These are phyloP conservation scores for Onychostruthus taczanowskii DNA, from an alignment of 2,113 vertebrate genomes.

Conservation along the genomic window DNA sequence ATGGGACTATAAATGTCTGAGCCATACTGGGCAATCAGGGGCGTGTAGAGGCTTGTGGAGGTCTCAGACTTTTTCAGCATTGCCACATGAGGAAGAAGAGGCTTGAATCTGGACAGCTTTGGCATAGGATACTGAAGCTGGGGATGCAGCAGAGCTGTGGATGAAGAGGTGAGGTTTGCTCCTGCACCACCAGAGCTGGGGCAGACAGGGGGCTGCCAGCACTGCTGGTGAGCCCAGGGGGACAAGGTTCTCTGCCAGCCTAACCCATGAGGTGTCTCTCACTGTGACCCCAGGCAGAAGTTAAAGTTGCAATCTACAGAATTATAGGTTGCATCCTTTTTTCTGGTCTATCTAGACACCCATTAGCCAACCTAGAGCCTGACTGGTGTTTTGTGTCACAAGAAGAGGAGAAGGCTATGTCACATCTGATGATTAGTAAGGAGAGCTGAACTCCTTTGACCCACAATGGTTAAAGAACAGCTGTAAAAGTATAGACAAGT, in stretches of 20 bases:
- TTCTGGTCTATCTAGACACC: neutral
- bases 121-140: neutral
- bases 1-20: neutral
- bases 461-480: neutral
- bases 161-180: neutral
- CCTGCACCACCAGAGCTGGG: fast-evolving
- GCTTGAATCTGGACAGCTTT: neutral
- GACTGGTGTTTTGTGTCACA: neutral
- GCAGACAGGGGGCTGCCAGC: neutral
- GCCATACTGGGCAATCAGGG: neutral
- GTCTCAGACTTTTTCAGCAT: neutral
- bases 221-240: neutral
- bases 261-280: neutral
- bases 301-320: neutral
- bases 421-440: neutral
- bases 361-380: neutral
- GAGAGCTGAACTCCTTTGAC: neutral
- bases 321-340: neutral
- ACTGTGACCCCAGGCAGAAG: fast-evolving
- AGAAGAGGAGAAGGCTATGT: neutral
- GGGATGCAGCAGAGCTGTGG: neutral
- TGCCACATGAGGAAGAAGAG: neutral
- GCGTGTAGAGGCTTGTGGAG: neutral
- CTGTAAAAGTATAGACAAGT: neutral
- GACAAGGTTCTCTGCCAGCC: neutral